A percentile compares a stretch with the other conserved stretches of the same genome.
phyloP scores from a whole-genome alignment of 2,888 invertebrate genomes.

The Lamellibrachia columna region DNA sequence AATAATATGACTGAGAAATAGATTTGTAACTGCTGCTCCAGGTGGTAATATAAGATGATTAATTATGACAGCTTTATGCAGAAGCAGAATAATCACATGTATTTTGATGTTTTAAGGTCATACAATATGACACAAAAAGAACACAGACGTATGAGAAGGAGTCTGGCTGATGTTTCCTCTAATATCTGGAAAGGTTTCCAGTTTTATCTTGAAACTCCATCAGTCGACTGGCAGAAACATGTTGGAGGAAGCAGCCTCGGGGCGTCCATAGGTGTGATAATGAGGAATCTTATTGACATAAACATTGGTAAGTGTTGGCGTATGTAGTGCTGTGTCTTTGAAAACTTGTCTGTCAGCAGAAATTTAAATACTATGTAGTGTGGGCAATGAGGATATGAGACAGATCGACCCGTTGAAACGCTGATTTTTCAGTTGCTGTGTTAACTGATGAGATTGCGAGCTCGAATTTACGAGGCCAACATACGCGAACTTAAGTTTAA shows the following conservation, averaged over 20 bases:
- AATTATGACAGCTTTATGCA: too few relatives aligned
- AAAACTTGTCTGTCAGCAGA: not conserved
- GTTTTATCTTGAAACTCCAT: conserved; percentile 7
- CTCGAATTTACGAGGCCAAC: too few relatives aligned
- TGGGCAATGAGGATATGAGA: too few relatives aligned
- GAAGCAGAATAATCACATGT: too few relatives aligned
- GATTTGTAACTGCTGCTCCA: too few relatives aligned
- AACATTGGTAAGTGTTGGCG: conserved; percentile 22
- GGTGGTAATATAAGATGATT: too few relatives aligned
- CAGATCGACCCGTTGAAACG: too few relatives aligned
- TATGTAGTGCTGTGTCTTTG: not conserved
- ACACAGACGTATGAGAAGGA: conserved; percentile 22
- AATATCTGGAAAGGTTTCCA: conserved; percentile 24
- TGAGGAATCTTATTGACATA: conserved; percentile 20
- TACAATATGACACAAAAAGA: not conserved
- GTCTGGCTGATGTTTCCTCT: not conserved
- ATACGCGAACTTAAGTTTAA: too few relatives aligned
- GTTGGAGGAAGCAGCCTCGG: conserved; percentile 19
- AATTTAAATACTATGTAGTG: too few relatives aligned
- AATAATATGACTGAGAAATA: too few relatives aligned
- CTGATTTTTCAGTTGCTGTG: too few relatives aligned
- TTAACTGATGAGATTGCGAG: too few relatives aligned
- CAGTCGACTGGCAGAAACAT: conserved; percentile 24
- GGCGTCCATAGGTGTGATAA: conserved; percentile 7
- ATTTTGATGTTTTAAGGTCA: not conserved